Conservation (phyloP, 2,113 vertebrate genomes). For the Cebidichthys violaceus region DNA sequence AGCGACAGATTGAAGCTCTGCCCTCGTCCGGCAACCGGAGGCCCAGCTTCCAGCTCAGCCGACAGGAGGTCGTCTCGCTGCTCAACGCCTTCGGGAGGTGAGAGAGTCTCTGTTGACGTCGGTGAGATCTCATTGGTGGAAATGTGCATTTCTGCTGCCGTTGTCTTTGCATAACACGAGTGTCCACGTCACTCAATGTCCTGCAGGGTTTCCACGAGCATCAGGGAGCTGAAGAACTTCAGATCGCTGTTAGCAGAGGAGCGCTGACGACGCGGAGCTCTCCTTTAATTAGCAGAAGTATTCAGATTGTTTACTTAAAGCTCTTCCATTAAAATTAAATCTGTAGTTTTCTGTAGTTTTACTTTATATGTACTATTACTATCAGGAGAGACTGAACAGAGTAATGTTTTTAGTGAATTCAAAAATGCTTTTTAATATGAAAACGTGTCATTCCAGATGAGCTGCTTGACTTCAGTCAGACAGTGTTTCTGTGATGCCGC, state of each 20-base stretch:
- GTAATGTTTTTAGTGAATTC: background rate
- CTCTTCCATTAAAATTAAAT: background rate
- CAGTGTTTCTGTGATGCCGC: background rate
- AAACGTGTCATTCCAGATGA: background rate
- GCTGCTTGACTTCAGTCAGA: background rate
- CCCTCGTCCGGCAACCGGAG: constrained; percentile 81
- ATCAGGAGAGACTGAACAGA: background rate
- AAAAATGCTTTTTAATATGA: background rate
- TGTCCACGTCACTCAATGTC: background rate
- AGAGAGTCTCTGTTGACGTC: background rate
- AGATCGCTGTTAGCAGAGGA: constrained; percentile 83
- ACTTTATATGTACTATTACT: too few species aligned
- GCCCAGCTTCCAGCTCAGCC: constrained; percentile 89
- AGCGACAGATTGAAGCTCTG: constrained; percentile 89
- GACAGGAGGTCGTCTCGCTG: constrained; percentile 93
- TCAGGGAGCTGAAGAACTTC: constrained; percentile 93
- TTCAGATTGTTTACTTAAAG: background rate
- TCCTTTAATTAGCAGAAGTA: background rate
- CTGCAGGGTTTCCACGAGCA: constrained; percentile 92
- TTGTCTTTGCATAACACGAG: background rate
- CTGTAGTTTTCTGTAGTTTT: too few species aligned
- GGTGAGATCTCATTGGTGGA: background rate
- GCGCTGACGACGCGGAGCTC: constrained; percentile 42
- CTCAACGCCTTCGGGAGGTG: constrained; percentile 96
- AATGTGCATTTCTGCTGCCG: background rate